Percentiles rank a stretch among this genome's conserved stretches.
These are phyloP conservation scores for Steinernema scapterisci DNA, from an alignment of 2,888 invertebrate species.

Conservation along the genomic window DNA sequence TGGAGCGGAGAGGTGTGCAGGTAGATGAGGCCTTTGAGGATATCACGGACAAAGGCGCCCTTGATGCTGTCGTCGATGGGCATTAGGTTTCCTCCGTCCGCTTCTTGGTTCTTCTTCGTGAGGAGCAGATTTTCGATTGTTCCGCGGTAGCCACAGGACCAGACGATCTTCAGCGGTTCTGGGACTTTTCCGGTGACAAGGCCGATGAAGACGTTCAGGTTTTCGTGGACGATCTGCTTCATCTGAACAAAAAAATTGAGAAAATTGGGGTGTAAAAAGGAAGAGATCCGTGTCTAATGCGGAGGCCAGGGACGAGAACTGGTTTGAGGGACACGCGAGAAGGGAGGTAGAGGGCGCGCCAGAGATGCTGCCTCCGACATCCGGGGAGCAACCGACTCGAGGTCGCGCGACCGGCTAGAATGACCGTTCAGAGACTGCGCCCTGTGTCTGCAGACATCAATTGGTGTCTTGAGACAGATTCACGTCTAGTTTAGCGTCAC, in stretches of 20 bases:
- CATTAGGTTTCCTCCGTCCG: background rate
- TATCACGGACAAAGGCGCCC: constrained; percentile 63
- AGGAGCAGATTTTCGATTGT: constrained; percentile 47
- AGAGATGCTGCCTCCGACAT: too few species aligned
- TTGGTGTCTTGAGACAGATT: background rate
- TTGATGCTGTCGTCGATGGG: constrained; percentile 53
- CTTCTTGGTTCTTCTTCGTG: constrained; percentile 34
- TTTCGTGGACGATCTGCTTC: constrained; percentile 61
- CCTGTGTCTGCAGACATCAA: too few species aligned
- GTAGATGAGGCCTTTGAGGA: constrained; percentile 64
- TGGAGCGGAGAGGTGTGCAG: constrained; percentile 54
- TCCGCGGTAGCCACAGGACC: constrained; percentile 51
- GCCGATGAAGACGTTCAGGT: constrained; percentile 62
- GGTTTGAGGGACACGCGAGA: too few species aligned
- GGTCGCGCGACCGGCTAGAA: too few species aligned
- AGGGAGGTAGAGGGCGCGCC: too few species aligned
- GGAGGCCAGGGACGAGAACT: too few species aligned
- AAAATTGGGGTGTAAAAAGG: constrained; percentile 13
- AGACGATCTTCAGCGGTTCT: constrained; percentile 31
- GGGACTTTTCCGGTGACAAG: constrained; percentile 35
- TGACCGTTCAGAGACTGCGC: too few species aligned
- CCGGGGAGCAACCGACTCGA: too few species aligned
- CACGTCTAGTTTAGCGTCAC: too few species aligned
- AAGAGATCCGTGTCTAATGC: too few species aligned
- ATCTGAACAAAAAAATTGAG: constrained; percentile 46